A percentile compares a stretch with the other conserved stretches of the same genome.
These are phyloP conservation scores for Scolanthus callimorphus DNA, from an alignment of 92 coral and sea anemone genomes.

Conservation along the genomic window DNA sequence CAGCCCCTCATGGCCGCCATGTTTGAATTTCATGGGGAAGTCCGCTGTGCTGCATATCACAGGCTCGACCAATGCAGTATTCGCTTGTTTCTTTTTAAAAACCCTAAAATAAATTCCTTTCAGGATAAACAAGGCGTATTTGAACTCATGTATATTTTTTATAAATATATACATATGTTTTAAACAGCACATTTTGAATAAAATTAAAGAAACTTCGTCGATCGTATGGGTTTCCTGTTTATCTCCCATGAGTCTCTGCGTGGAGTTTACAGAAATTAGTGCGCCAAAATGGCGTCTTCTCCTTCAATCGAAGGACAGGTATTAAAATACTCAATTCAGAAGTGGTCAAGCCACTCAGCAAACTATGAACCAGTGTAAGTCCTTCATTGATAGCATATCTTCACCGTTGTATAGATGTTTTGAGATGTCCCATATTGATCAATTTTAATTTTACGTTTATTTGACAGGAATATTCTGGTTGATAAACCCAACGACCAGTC, in stretches of 20 bases:
- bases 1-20: too few relatives aligned
- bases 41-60: too few relatives aligned
- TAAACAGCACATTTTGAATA: too few relatives aligned
- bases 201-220: too few relatives aligned
- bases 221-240: constrained; percentile 20
- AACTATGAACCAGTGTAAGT: constrained; percentile 88
- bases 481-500: constrained; percentile 95
- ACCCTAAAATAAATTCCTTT: too few relatives aligned
- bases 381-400: not conserved
- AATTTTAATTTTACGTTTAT: constrained; percentile 15
- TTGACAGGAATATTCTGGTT: constrained; percentile 70
- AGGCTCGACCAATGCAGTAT: too few relatives aligned
- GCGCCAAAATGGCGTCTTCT: constrained; percentile 94
- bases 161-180: too few relatives aligned
- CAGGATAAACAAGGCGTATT: too few relatives aligned
- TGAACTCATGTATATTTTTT: too few relatives aligned
- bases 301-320: constrained; percentile 31
- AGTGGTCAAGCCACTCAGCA: constrained; percentile 90
- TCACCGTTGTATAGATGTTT: not conserved
- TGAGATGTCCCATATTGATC: not conserved
- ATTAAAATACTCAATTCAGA: constrained; percentile 74
- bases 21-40: too few relatives aligned
- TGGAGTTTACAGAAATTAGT: constrained; percentile 5
- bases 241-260: constrained; percentile 9
- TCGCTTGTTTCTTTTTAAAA: too few relatives aligned